A percentile compares a stretch with the other conserved stretches of the same genome.
Conservation (phyloP, 2,888 invertebrate genomes). For the Eristalis intricaria region DNA sequence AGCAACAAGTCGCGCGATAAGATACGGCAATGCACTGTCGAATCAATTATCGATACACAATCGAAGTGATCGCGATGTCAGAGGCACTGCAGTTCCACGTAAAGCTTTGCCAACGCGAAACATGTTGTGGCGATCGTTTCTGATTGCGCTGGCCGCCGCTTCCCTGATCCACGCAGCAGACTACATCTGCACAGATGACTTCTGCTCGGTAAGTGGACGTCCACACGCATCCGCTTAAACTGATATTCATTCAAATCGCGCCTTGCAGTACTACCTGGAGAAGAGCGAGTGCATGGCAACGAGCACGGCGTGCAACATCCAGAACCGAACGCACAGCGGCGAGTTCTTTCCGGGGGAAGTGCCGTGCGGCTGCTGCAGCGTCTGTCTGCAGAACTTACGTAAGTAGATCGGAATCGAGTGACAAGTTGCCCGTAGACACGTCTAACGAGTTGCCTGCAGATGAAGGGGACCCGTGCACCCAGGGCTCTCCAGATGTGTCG, state of each 20-base stretch:
- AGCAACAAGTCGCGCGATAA: neutral
- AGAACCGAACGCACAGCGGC: slow-evolving; percentile 84
- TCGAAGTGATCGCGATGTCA: neutral
- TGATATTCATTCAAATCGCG: neutral
- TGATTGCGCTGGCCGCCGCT: slow-evolving; percentile 1
- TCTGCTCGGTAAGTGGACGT: slow-evolving; percentile 47
- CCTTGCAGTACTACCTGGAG: slow-evolving; percentile 73
- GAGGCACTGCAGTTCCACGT: slow-evolving; percentile 32
- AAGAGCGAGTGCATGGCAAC: slow-evolving; percentile 80
- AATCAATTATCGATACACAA: slow-evolving; percentile 8
- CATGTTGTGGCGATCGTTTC: slow-evolving; percentile 25
- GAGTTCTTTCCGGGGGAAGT: slow-evolving; percentile 83
- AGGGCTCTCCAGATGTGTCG: slow-evolving; percentile 83
- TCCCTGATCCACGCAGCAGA: slow-evolving; percentile 27
- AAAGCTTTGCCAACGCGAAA: slow-evolving; percentile 14
- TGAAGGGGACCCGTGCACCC: slow-evolving; percentile 82
- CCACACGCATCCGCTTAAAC: neutral
- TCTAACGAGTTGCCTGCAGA: slow-evolving; percentile 77
- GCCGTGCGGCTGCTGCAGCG: slow-evolving; percentile 85
- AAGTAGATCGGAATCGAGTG: slow-evolving; percentile 70
- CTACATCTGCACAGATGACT: slow-evolving; percentile 54
- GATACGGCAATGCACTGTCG: slow-evolving; percentile 3
- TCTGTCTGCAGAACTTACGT: slow-evolving; percentile 84
- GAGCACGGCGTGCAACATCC: slow-evolving; percentile 82
- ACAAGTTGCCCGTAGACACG: neutral